Evolutionary conservation across 2,113 vertebrate genomes (phyloP), one percentile per base, ranked within the genome.

Genomic region (Hippoglossus stenolepis): DNA sequence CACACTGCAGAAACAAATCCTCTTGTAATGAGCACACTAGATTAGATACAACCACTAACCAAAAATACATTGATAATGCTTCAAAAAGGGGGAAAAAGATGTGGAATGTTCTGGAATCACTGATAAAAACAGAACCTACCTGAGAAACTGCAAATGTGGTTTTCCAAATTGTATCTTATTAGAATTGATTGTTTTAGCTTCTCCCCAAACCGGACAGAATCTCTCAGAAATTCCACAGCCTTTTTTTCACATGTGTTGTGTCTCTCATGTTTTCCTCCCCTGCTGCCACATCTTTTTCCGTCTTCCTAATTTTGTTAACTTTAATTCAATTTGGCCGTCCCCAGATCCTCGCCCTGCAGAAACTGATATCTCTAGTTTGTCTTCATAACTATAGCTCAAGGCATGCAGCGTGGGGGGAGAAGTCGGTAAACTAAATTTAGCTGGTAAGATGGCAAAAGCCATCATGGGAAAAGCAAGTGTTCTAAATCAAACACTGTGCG

Each of bases 291-390:
- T 72, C 58, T 28, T 75, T 60, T 20, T 35, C 49, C 40, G 38
- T 64, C 57, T 47, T 72, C 59, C 45, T 75, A 70, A 82, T 66
- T 53, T 28, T 73, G 59, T 87, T 67, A 77, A 64, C 61, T 67
- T 64, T 58, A 68, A 82, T 79, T 82, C 28, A 28, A 74, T 82
- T 77, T 67, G 23, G 12, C 65, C 21, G 24, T 45, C 28, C 35
- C 51, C 28, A 17, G 58, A 43, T 31, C 40, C 47, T 6, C 24
- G 17, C 49, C 21, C 72, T 70, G 56, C 75, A 73, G 65, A 70
- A 84, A 70, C 35, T 45, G 23, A 69, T 84, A 43, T 17, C 23
- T 43, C 3, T 45, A 47, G n/a, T 73, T 73, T 65, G 57, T 81
- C 51, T 43, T 54, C 43, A 38, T 4, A 73, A 65, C 60, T 47